Conservation (phyloP, 2,113 vertebrate species). For the Phrynocephalus versicolor region DNA sequence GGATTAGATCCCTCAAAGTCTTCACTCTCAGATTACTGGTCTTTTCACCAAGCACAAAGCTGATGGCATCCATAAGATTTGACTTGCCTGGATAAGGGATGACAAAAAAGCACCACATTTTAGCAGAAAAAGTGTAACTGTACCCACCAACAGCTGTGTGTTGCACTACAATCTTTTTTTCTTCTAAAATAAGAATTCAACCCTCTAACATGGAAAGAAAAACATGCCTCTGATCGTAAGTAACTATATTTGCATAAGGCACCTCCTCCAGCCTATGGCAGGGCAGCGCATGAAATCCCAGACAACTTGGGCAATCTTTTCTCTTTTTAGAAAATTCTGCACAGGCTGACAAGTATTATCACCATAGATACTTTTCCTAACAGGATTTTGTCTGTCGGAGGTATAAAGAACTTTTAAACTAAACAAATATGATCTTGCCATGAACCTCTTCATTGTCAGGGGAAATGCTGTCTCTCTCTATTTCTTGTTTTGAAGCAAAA, state of each 20-base stretch:
- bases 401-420: too few species aligned
- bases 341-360: neutral
- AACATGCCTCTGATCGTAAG: neutral
- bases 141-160: neutral
- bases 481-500: too few species aligned
- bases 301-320: neutral
- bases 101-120: neutral
- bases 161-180: neutral
- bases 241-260: too few species aligned
- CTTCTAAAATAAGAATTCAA: neutral
- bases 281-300: neutral
- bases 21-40: slow-evolving; percentile 92
- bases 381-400: too few species aligned
- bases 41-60: slow-evolving; percentile 92
- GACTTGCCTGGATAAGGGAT: slow-evolving; percentile 81
- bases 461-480: too few species aligned
- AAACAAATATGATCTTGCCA: too few species aligned
- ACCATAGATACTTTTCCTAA: too few species aligned
- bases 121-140: neutral
- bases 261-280: too few species aligned
- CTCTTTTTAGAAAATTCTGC: neutral
- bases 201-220: neutral
- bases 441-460: too few species aligned
- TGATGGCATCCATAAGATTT: slow-evolving; percentile 96
- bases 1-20: slow-evolving; percentile 90